Base-by-base conservation (phyloP, 2,888 invertebrate species). In the Deilephila porcellus region DNA sequence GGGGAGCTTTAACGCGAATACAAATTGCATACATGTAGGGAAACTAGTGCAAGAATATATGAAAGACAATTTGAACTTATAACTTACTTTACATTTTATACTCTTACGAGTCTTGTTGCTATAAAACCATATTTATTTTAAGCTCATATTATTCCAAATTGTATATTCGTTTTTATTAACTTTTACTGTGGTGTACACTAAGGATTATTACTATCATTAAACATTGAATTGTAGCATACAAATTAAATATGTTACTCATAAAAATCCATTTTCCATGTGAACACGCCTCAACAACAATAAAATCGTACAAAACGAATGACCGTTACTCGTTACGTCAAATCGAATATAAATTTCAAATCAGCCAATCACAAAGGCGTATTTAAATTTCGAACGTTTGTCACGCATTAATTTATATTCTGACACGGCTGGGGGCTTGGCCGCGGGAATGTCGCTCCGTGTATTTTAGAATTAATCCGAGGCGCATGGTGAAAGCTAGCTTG, bases 391-490 rank as follows among this genome's bases (percentile, higher is more conserved):
- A 83, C 64, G 34, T 11, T 64, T 56, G 63, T 53, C 64, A 72
- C 81, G 80, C 80, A 82, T 83, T 80, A 80, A 79, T 83, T 85
- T 83, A 80, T 85, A 83, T 79, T 56, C 29, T 63, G 77, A 81
- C 85, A 87, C 85, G 83, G 74, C 82, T 83, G 84, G 88, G 88
- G 90, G 91, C 89, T 88, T 82, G 90, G 76, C 88, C 29, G 67
- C 29, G n/a, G 64, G 32, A 74, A 71, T 73, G 74, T 59, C 62
- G 37, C 52, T 71, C 20, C 62, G 17, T 67, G 78, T 81, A 79
- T 80, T 79, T 81, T 78, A 74, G 74, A 76, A 76, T 76, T 74
- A 73, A 73, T 67, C 64, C 67, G 37, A 14, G 37, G 11, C 62
- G 59, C 72, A 20, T 64, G 75, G 81, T 76, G 78, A 81, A 81